Evolutionary conservation across 2,888 invertebrate species (phyloP), one percentile per base, ranked within the genome.

Genomic region (Drosophila lutescens): DNA sequence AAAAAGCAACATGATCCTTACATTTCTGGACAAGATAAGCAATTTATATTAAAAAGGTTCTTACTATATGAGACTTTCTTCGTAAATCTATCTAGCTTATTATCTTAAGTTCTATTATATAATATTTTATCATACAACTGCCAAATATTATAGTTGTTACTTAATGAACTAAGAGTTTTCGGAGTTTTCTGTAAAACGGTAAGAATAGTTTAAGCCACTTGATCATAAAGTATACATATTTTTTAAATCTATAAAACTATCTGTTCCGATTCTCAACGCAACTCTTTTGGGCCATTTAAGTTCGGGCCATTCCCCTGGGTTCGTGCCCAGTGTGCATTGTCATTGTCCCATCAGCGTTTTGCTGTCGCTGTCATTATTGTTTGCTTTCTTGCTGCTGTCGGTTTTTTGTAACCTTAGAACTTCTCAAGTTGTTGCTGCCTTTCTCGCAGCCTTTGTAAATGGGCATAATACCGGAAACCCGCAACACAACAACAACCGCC

Each of bases 381-480:
- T 69, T 80, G 80, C 77, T 71, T 72, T 74, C 74, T 78, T 74
- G 71, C 66, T 79, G 70, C 71, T 74, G 67, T 76, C 62, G 62
- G 50, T 65, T 65, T 43, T 62, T 75, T 81, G 75, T 82, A 87
- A 79, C 86, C 86, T 89, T 86, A 81, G 79, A 81, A 80, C 77
- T 84, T 76, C 69, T 79, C 63, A 74, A 79, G 79, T 79, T 86
- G 68, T 83, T 68, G 79, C 63, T 85, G 57, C 66, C 78, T 76
- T 83, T 80, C 80, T 72, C 70, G 81, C 73, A 68, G 86, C 75
- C 71, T 84, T 89, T 84, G 77, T 86, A 84, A 84, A 86, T 86
- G 87, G 77, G 79, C 88, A 89, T 87, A 85, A 87, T 85, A 87
- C 85, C 85, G 85, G 89, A 85, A 89, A 85, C 88, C 82, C 75